These are phyloP conservation scores for Drosophila sordidula DNA, from an alignment of 2,888 invertebrate genomes.

Conservation along the genomic window DNA sequence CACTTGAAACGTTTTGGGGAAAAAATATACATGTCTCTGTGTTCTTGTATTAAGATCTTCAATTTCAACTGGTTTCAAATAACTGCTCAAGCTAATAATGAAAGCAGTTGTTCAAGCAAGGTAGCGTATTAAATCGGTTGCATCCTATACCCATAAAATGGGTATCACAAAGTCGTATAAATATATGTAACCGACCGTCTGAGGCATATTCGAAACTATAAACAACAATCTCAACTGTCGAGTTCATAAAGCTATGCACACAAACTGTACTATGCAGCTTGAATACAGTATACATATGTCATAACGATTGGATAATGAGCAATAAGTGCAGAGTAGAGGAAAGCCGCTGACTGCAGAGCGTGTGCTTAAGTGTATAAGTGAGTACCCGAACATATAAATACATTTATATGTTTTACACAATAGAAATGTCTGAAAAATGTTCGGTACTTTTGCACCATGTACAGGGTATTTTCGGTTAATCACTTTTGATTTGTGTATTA, in stretches of 20 bases:
- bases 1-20: too few species aligned
- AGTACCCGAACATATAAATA: not conserved
- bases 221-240: not conserved
- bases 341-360: not conserved
- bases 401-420: too few species aligned
- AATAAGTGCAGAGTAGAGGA: not conserved
- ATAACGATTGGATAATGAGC: constrained; percentile 4
- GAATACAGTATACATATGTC: not conserved
- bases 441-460: not conserved
- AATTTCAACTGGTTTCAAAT: too few species aligned
- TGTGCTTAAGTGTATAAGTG: not conserved
- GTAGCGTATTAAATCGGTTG: too few species aligned
- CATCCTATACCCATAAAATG: too few species aligned
- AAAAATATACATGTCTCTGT: too few species aligned
- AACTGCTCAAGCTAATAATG: too few species aligned
- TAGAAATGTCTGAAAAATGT: not conserved
- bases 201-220: not conserved
- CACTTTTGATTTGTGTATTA: not conserved
- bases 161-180: too few species aligned
- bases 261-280: not conserved
- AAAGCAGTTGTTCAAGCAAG: too few species aligned
- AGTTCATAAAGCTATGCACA: not conserved
- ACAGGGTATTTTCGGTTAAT: not conserved
- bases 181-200: not conserved
- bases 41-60: too few species aligned